These are phyloP conservation scores for Erpobdella octoculata DNA, from an alignment of 2,888 invertebrate species.

Conservation along the genomic window DNA sequence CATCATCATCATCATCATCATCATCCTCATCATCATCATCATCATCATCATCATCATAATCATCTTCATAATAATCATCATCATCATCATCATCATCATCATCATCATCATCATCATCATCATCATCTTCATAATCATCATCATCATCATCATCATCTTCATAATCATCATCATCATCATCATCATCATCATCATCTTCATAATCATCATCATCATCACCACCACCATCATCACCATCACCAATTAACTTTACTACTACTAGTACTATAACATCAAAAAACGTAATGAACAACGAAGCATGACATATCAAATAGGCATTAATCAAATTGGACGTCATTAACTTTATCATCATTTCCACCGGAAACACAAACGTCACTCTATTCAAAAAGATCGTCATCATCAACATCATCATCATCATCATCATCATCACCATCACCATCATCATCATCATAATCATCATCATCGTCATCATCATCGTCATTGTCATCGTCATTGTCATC, in stretches of 20 bases:
- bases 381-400: background rate
- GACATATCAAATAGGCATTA: too few species aligned
- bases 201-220: conserved; percentile 1
- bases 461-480: background rate
- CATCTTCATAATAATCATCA: background rate
- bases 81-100: conserved; percentile 7
- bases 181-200: conserved; percentile 13
- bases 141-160: conserved; percentile 1
- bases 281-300: too few species aligned
- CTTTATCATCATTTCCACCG: conserved; percentile 11
- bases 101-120: conserved; percentile 1
- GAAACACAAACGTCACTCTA: background rate
- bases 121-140: conserved; percentile 3
- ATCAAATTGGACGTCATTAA: background rate
- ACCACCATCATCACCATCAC: conserved; percentile 12
- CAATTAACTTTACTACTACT: too few species aligned
- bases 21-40: conserved; percentile 7
- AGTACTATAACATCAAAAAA: too few species aligned
- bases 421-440: conserved; percentile 5
- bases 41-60: background rate
- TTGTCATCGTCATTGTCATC: background rate
- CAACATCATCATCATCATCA: background rate
- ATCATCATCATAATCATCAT: background rate
- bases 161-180: conserved; percentile 9
- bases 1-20: background rate